Base-by-base conservation (phyloP, 2,113 vertebrate species). In the Gallinago jamesoni region DNA sequence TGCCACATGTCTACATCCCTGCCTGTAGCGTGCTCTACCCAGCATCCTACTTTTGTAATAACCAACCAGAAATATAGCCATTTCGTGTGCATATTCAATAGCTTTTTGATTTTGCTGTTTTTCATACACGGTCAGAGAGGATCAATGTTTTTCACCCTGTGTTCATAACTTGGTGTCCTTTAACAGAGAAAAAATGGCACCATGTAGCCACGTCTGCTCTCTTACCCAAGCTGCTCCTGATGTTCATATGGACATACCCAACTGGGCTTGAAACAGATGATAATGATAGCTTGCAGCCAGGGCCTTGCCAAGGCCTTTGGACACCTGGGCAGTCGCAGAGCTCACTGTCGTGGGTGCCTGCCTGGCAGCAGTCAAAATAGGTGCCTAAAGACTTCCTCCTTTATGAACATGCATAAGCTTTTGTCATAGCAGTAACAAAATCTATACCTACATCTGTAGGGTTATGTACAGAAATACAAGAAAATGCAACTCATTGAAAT, bases 131-230 rank as follows among this genome's bases (percentile, higher is more conserved):
- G 35, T 62, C 53, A 56, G 57, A 59, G 39, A 48, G 2, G 53
- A 79, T 68, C 48, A 20, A 8, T 25, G 7, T n/a, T 93, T 88
- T 83, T 83, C 27, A 57, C 25, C 33, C 43, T 39, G 25, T 14
- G 13, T 87, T 82, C 89, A 5, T 37, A 89, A 63, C 28, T 74
- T 5, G 1, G 14, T 21, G 14, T 0, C 30, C 78, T 93, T 83
- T 47, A 52, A 60, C 6, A 74, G 27, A 57, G 22, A 4, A 84
- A 73, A 84, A 21, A 31, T 30, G 31, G 4, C 5, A 0, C 22
- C 0, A 0, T 14, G 27, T 55, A 63, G 27, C 48, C 48, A 27
- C 0, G 0, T 20, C 45, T 89, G 15, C 21, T 39, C 2, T 64
- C 41, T 62, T 75, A 17, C n/a, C 72, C 79, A 39, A 79, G 14